phyloP scores from a whole-genome alignment of 2,888 invertebrate genomes.

The Eupithecia subfuscata region DNA sequence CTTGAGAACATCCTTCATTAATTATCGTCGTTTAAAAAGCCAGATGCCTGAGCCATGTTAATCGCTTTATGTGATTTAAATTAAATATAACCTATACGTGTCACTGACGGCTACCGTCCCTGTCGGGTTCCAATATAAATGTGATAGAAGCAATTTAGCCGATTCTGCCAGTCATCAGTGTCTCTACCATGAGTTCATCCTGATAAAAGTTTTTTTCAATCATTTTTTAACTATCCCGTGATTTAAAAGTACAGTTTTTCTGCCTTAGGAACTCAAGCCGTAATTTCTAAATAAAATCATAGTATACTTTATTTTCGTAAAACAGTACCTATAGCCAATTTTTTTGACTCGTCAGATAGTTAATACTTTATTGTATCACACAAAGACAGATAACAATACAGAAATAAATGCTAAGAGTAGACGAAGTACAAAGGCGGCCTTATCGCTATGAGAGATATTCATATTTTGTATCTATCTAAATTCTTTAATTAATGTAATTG shows the following conservation, averaged over 20 bases:
- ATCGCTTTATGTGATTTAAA: slow-evolving; percentile 79
- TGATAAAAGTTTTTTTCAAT: background rate
- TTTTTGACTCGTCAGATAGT: too few relatives aligned
- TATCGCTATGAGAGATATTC: too few relatives aligned
- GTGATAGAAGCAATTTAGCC: slow-evolving; percentile 75
- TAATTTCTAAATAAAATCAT: background rate
- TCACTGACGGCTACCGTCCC: slow-evolving; percentile 62
- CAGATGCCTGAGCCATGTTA: slow-evolving; percentile 71
- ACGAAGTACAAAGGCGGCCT: too few relatives aligned
- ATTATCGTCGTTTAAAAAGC: slow-evolving; percentile 52
- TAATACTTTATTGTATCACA: too few relatives aligned
- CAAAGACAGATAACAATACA: too few relatives aligned
- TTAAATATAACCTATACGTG: slow-evolving; percentile 75
- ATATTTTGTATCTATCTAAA: too few relatives aligned
- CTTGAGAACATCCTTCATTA: slow-evolving; percentile 7
- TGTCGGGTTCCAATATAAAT: slow-evolving; percentile 62
- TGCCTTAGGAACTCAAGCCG: background rate
- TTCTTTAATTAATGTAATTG: too few relatives aligned
- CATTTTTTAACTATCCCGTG: background rate
- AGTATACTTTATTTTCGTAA: too few relatives aligned
- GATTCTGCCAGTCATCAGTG: slow-evolving; percentile 75
- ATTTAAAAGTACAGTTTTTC: background rate
- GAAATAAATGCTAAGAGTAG: too few relatives aligned
- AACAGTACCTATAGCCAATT: too few relatives aligned
- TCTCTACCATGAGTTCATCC: background rate